Percentiles rank a stretch among this genome's conserved stretches.
Conservation (phyloP, 2,113 vertebrate genomes). For the Hypomesus transpacificus region DNA sequence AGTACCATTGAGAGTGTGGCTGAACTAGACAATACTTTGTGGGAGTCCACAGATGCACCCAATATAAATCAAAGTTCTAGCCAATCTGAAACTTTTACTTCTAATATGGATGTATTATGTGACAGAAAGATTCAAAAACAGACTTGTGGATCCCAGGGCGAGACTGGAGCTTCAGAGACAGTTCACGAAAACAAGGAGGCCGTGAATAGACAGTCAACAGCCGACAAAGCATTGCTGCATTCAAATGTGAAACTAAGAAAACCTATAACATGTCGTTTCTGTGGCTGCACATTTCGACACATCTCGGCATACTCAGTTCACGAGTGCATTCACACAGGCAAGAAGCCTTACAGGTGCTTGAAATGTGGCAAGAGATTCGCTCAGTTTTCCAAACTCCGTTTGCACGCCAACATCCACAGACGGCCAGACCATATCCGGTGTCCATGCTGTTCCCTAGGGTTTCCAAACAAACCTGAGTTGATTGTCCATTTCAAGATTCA, state of each 20-base stretch:
- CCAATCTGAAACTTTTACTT: background rate
- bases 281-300: slow-evolving; percentile 40
- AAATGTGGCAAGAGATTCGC: slow-evolving; percentile 43
- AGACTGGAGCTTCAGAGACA: background rate
- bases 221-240: background rate
- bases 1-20: background rate
- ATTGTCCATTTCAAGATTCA: slow-evolving; percentile 42
- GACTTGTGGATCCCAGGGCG: background rate
- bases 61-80: background rate
- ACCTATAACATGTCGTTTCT: slow-evolving; percentile 38
- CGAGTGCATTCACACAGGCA: slow-evolving; percentile 41
- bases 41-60: background rate
- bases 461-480: slow-evolving; percentile 34
- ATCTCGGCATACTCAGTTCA: slow-evolving; percentile 42
- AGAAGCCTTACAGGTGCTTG: slow-evolving; percentile 41
- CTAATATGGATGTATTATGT: background rate
- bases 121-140: background rate
- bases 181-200: background rate
- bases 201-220: background rate
- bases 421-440: slow-evolving; percentile 16
- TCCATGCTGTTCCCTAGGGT: slow-evolving; percentile 36
- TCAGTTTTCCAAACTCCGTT: slow-evolving; percentile 27
- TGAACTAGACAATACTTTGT: background rate
- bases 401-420: slow-evolving; percentile 33
- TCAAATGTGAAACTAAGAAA: slow-evolving; percentile 7